Evolutionary conservation across 2,888 invertebrate species (phyloP).

Genomic region (Clostera curtula): DNA sequence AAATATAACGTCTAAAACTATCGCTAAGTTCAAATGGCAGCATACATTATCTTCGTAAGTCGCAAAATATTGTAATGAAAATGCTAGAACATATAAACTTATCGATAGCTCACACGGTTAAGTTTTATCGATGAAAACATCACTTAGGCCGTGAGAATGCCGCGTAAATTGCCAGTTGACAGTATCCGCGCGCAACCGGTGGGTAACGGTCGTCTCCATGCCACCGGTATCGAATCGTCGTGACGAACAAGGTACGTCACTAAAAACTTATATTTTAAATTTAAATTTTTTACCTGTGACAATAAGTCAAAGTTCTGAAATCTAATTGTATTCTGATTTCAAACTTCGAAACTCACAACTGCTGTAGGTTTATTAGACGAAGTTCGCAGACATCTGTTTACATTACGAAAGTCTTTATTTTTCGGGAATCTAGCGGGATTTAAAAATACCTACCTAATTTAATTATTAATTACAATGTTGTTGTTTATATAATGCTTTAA

Average conservation of each 20-base stretch:
- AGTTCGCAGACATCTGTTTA: too few relatives aligned
- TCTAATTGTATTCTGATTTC: too few relatives aligned
- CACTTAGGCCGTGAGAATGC: slow-evolving; percentile 30
- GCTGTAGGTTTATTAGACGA: too few relatives aligned
- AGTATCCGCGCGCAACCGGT: slow-evolving; percentile 54
- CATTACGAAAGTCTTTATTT: too few relatives aligned
- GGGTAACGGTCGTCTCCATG: slow-evolving; percentile 38
- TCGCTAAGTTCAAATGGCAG: too few relatives aligned
- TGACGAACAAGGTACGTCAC: slow-evolving; percentile 45
- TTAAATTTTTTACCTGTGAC: slow-evolving; percentile 3
- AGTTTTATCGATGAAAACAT: slow-evolving; percentile 27
- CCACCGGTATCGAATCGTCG: slow-evolving; percentile 26
- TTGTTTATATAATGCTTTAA: too few relatives aligned
- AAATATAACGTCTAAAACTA: too few relatives aligned
- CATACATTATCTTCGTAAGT: background rate
- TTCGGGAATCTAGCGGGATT: too few relatives aligned
- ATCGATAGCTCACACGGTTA: slow-evolving; percentile 29
- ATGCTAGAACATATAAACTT: slow-evolving; percentile 13
- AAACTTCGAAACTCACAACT: too few relatives aligned
- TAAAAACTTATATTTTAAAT: slow-evolving; percentile 21
- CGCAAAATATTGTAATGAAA: slow-evolving; percentile 3
- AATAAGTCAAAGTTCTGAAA: too few relatives aligned
- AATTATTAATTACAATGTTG: too few relatives aligned
- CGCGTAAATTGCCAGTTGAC: slow-evolving; percentile 35
- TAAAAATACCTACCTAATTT: too few relatives aligned